A percentile compares a stretch with the other conserved stretches of the same genome.
Conservation (phyloP, 1,140 invertebrate species). For the Aphis craccivora region DNA sequence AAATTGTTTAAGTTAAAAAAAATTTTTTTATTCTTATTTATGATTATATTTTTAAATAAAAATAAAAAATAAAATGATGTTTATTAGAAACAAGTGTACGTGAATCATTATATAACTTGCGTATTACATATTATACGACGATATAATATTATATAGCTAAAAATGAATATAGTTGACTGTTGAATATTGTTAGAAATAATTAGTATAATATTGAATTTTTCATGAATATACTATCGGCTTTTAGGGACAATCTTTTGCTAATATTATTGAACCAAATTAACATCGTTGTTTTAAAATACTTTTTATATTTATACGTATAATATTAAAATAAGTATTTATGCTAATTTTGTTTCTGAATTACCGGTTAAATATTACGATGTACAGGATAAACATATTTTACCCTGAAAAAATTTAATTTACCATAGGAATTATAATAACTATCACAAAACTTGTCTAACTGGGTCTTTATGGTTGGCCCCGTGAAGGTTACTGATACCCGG, state of each 20-base stretch:
- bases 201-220: background rate
- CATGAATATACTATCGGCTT: background rate
- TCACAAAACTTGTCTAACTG: conserved; percentile 30
- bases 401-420: background rate
- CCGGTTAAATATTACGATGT: background rate
- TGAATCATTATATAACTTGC: background rate
- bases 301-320: background rate
- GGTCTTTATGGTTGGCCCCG: background rate
- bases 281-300: background rate
- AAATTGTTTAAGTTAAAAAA: background rate
- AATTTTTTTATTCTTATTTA: background rate
- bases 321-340: background rate
- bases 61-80: background rate
- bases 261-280: background rate
- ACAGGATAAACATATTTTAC: background rate
- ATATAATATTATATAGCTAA: too few species aligned
- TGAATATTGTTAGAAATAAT: background rate
- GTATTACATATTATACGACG: background rate
- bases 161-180: too few species aligned
- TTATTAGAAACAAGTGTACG: background rate
- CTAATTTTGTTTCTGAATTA: background rate
- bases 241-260: background rate
- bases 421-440: background rate
- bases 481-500: conserved; percentile 27
- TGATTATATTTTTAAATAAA: too few species aligned